phyloP scores from a whole-genome alignment of 2,113 vertebrate species.

The Megalops atlanticus region DNA sequence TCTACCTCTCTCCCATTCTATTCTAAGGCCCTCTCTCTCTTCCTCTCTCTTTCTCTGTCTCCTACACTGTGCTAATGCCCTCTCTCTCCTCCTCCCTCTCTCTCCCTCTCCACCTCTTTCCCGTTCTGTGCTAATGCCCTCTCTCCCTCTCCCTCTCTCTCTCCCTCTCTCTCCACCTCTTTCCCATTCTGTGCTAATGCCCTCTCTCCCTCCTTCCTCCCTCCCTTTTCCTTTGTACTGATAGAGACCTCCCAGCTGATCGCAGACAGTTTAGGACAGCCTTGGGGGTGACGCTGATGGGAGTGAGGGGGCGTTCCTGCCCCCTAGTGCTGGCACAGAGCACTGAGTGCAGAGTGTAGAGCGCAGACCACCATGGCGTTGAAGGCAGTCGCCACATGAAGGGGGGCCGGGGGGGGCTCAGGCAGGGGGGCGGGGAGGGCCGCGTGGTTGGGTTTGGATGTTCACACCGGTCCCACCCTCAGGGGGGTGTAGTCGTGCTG shows the following conservation, averaged over 20 bases:
- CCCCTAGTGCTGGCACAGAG: neutral
- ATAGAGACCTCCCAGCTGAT: too few relatives aligned
- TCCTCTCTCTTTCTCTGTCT: neutral
- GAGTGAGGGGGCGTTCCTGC: neutral
- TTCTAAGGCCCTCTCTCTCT: neutral
- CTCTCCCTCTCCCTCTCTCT: neutral
- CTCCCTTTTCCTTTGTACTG: neutral
- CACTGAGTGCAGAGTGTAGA: neutral
- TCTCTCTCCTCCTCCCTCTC: neutral
- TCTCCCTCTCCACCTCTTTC: too few relatives aligned
- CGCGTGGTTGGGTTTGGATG: neutral
- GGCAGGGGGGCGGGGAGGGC: neutral
- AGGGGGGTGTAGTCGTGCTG: neutral
- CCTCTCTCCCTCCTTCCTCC: neutral
- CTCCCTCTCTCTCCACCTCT: neutral
- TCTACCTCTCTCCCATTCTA: neutral
- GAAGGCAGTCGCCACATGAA: too few relatives aligned
- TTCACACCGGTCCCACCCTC: neutral
- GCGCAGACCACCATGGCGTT: too few relatives aligned
- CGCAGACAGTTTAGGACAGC: too few relatives aligned
- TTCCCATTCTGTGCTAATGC: neutral
- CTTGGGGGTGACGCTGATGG: too few relatives aligned
- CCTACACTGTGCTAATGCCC: neutral
- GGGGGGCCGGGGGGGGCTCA: neutral
- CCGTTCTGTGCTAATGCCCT: neutral